These are phyloP conservation scores for Piprites chloris DNA, from an alignment of 2,113 vertebrate genomes.

Conservation along the genomic window DNA sequence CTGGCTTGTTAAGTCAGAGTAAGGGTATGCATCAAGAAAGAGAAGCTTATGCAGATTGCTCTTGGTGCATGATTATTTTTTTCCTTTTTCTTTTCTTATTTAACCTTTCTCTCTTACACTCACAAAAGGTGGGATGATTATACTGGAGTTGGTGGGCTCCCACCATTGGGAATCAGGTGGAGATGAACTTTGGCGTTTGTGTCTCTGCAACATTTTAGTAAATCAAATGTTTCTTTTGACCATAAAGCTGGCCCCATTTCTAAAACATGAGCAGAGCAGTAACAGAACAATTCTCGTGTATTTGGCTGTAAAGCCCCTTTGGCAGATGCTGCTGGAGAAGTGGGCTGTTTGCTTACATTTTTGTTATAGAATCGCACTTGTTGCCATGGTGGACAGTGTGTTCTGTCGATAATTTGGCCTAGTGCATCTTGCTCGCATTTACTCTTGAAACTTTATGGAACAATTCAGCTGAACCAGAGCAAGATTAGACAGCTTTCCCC, in stretches of 20 bases:
- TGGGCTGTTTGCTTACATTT: constrained; percentile 78
- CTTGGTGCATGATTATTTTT: neutral
- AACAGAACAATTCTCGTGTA: constrained; percentile 44
- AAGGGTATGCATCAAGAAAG: neutral
- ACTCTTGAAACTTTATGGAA: constrained; percentile 74
- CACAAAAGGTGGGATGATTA: neutral
- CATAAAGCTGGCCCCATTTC: neutral
- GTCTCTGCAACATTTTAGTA: neutral
- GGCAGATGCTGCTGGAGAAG: constrained; percentile 68
- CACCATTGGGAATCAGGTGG: neutral
- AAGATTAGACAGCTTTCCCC: constrained; percentile 70
- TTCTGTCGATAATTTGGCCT: constrained; percentile 82
- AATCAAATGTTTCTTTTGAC: constrained; percentile 46
- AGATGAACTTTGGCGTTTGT: neutral
- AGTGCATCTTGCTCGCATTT: constrained; percentile 61
- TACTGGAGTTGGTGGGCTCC: neutral
- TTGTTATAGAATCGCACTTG: constrained; percentile 73
- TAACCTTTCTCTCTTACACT: neutral
- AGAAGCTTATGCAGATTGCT: neutral
- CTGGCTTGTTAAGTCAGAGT: neutral
- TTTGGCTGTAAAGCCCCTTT: constrained; percentile 68
- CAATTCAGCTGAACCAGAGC: constrained; percentile 63
- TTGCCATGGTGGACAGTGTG: constrained; percentile 77
- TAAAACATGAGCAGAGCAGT: constrained; percentile 20
- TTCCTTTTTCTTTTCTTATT: neutral